phyloP scores from a whole-genome alignment of 2,797 vertebrate species.

The Ctenopoma kingsleyae region DNA sequence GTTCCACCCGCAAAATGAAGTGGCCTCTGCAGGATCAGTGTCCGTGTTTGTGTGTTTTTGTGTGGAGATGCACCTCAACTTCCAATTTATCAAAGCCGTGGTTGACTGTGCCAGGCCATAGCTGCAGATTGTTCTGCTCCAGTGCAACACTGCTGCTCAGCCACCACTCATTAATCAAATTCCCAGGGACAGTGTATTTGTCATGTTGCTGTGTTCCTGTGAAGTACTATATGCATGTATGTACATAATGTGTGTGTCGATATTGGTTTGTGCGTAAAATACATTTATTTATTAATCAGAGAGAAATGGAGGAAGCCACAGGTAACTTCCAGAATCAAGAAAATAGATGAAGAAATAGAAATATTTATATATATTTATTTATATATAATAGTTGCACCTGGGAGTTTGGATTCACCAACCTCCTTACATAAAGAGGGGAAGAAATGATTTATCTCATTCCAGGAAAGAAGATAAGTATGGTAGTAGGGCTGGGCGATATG shows the following conservation, averaged over 20 bases:
- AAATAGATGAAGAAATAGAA: background rate
- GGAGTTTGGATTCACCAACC: constrained; percentile 13
- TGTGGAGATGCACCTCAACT: constrained; percentile 61
- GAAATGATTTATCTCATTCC: constrained; percentile 27
- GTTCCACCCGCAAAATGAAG: constrained; percentile 56
- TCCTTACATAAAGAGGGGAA: background rate
- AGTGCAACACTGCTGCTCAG: constrained; percentile 62
- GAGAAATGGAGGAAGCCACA: background rate
- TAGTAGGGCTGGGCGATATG: too few species aligned
- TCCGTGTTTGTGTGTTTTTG: constrained; percentile 11
- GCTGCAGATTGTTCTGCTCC: constrained; percentile 77
- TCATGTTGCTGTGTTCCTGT: constrained; percentile 25
- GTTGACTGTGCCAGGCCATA: constrained; percentile 57
- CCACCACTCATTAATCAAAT: constrained; percentile 76
- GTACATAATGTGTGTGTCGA: background rate
- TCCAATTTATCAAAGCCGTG: constrained; percentile 79
- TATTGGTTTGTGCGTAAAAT: constrained; percentile 22
- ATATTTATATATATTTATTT: too few species aligned
- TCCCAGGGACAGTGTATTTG: constrained; percentile 53
- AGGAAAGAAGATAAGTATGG: too few species aligned
- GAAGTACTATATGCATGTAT: constrained; percentile 6
- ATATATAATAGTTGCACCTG: background rate
- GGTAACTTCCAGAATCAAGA: background rate
- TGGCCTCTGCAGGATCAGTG: constrained; percentile 34
- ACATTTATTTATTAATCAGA: constrained; percentile 11